These are phyloP conservation scores for Oreochromis grahami DNA, from an alignment of 2,797 vertebrate genomes.

Conservation along the genomic window DNA sequence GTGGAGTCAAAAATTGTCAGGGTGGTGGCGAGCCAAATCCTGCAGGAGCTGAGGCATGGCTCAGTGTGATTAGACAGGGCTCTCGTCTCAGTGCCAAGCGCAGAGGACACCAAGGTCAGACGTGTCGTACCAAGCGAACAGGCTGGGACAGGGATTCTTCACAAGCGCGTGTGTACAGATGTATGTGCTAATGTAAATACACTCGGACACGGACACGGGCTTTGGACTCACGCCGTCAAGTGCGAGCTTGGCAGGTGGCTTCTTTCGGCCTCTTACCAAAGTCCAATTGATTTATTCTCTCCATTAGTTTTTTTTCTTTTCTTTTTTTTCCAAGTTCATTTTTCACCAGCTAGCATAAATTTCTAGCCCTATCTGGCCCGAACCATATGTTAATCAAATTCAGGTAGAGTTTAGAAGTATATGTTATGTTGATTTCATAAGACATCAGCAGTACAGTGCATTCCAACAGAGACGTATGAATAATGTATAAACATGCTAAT, in stretches of 20 bases:
- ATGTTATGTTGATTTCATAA: slow-evolving; percentile 50
- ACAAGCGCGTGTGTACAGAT: neutral
- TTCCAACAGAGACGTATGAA: slow-evolving; percentile 47
- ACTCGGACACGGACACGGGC: neutral
- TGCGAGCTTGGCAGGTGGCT: neutral
- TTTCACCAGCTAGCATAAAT: slow-evolving; percentile 33
- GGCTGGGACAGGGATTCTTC: neutral
- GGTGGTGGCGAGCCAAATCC: slow-evolving; percentile 59
- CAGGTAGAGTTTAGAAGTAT: slow-evolving; percentile 31
- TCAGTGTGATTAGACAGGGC: slow-evolving; percentile 59
- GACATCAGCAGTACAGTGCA: slow-evolving; percentile 7
- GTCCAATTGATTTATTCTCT: slow-evolving; percentile 15
- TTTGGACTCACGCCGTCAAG: neutral
- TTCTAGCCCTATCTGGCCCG: slow-evolving; percentile 13
- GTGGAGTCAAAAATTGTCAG: slow-evolving; percentile 55
- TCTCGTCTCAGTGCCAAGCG: slow-evolving; percentile 51
- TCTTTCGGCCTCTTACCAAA: neutral
- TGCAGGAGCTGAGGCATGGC: slow-evolving; percentile 57
- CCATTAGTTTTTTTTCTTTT: neutral
- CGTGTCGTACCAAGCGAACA: slow-evolving; percentile 3
- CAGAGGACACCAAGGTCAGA: slow-evolving; percentile 61
- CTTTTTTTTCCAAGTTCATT: neutral
- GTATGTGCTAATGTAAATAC: slow-evolving; percentile 5
- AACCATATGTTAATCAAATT: slow-evolving; percentile 57
- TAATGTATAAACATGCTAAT: slow-evolving; percentile 58